These are phyloP conservation scores for Clostera curtula DNA, from an alignment of 2,888 invertebrate genomes.

Conservation along the genomic window DNA sequence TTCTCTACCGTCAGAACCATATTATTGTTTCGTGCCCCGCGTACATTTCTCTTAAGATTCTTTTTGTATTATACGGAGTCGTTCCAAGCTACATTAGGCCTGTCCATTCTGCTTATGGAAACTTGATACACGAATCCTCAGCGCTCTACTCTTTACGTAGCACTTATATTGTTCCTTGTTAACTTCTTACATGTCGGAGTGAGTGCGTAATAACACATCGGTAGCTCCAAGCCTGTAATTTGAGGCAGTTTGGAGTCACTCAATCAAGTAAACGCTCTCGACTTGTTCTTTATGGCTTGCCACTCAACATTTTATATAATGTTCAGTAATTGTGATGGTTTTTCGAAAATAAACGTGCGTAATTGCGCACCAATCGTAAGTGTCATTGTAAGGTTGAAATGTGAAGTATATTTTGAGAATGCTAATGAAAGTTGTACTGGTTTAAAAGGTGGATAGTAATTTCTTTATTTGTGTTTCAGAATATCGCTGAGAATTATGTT, in stretches of 20 bases:
- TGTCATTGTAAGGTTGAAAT: too few species aligned
- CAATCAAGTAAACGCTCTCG: slow-evolving; percentile 35
- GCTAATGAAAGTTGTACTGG: too few species aligned
- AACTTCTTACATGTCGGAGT: slow-evolving; percentile 23
- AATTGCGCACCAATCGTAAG: too few species aligned
- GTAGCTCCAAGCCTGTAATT: slow-evolving; percentile 29
- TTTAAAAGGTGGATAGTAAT: too few species aligned
- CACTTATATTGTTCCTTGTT: slow-evolving; percentile 21
- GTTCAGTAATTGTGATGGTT: slow-evolving; percentile 20
- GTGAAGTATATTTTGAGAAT: too few species aligned
- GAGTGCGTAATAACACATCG: slow-evolving; percentile 25
- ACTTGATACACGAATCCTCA: slow-evolving; percentile 1
- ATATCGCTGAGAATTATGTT: too few species aligned
- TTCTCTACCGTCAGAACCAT: too few species aligned
- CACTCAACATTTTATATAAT: slow-evolving; percentile 22
- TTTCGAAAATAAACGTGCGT: slow-evolving; percentile 25
- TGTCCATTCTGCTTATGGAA: not conserved
- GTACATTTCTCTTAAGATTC: too few species aligned
- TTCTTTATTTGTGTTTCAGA: too few species aligned
- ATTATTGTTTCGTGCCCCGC: too few species aligned
- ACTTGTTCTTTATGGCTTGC: slow-evolving; percentile 20
- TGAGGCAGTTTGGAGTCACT: slow-evolving; percentile 38
- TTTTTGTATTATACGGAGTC: too few species aligned
- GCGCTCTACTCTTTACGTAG: not conserved
- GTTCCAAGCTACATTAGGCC: too few species aligned